Base-by-base conservation (phyloP, 1,140 invertebrate species). In the Aethina tumida region DNA sequence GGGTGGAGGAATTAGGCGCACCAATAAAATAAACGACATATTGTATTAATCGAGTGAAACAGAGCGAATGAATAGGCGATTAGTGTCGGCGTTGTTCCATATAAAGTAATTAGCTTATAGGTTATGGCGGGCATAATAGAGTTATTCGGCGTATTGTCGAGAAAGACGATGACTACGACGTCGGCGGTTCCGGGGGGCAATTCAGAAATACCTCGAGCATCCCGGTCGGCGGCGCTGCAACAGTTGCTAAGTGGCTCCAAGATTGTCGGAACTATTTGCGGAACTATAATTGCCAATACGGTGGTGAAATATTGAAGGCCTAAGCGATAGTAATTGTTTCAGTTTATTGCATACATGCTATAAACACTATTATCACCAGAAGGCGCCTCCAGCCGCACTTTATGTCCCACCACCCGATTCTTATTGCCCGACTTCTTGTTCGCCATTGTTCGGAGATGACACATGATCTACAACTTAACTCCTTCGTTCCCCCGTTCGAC, bases 341-440 rank as follows among this genome's bases (percentile, higher is more conserved):
- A 45, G 39, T 57, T 55, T 53, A 55, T 24, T 40, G 44, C 50
- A 50, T 52, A 54, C 52, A 52, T 37, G 50, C 52, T 35, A 52
- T 57, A 57, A 57, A 55, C 55, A 57, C 55, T 45, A 57, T 57
- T 55, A 52, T 52, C 47, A 51, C 41, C 55, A 57, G 39, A 47
- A 45, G 52, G 49, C 48, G 52, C 54, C 32, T 34, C 7, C 9
- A 26, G 17, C 38, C 19, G 35, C 34, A 22, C 33, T 31, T 27
- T 40, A 35, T 39, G 15, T 35, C 32, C 36, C 35, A 18, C 26
- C n/a, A n/a, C n/a, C n/a, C n/a, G n/a, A n/a, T n/a, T 35, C 38
- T 45, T 35, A 45, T 37, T 46, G 35, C 41, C 27, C 24, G 20
- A 18, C 20, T 31, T 29, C 29, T 31, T 35, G 41, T 18, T 19